Evolutionary conservation across 2,797 vertebrate species (phyloP).

Genomic region (Clarias fuscus): DNA sequence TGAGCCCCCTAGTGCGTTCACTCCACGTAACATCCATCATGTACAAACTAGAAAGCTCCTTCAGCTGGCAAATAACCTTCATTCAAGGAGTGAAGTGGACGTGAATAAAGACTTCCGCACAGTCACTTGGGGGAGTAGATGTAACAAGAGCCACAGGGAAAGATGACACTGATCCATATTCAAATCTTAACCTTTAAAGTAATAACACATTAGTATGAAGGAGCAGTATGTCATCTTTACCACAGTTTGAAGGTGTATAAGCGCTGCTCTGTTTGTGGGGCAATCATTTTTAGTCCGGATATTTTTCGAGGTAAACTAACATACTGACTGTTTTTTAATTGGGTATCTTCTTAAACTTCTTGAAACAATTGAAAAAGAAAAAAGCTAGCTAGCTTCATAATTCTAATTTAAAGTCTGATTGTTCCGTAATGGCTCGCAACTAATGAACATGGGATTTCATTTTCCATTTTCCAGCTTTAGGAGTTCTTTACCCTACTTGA

Average conservation of each 20-base stretch:
- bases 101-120: constrained; percentile 37
- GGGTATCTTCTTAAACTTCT: not conserved
- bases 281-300: not conserved
- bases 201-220: constrained; percentile 17
- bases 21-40: constrained; percentile 89
- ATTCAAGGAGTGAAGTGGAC: constrained; percentile 63
- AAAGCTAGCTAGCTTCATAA: not conserved
- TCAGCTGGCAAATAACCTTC: constrained; percentile 93
- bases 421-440: not conserved
- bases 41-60: constrained; percentile 91
- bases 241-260: not conserved
- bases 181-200: constrained; percentile 21
- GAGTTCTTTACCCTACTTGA: not conserved
- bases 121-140: constrained; percentile 32
- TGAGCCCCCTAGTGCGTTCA: constrained; percentile 61
- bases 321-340: not conserved
- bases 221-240: constrained; percentile 11
- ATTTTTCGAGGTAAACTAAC: constrained; percentile 11
- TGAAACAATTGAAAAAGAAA: not conserved
- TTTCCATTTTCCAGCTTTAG: not conserved
- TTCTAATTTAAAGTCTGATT: not conserved
- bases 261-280: not conserved
- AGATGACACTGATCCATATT: constrained; percentile 15
- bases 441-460: not conserved
- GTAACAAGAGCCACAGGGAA: constrained; percentile 20